These are phyloP conservation scores for Piprites chloris DNA, from an alignment of 2,113 vertebrate genomes.

Conservation along the genomic window DNA sequence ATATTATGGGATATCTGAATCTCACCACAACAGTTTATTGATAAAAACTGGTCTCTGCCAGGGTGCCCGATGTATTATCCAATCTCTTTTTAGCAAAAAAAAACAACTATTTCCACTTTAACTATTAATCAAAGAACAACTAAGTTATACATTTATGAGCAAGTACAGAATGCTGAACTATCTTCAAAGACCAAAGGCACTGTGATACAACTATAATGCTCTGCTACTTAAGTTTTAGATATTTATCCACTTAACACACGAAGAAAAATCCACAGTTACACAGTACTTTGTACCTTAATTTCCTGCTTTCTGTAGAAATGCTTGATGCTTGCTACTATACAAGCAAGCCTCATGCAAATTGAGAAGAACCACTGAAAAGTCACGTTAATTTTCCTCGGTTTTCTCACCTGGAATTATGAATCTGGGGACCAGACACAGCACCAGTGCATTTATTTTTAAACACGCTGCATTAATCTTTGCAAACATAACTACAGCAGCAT, in stretches of 20 bases:
- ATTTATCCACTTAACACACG: conserved; percentile 8
- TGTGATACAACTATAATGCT: neutral
- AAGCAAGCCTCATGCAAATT: conserved; percentile 52
- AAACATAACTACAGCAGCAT: conserved; percentile 57
- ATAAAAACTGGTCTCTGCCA: conserved; percentile 38
- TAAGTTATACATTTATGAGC: neutral
- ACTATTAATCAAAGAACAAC: conserved; percentile 63
- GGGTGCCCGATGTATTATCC: neutral
- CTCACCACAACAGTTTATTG: neutral
- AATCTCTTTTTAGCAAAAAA: neutral
- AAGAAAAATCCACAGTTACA: neutral
- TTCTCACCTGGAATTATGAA: conserved; percentile 55
- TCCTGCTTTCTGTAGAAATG: conserved; percentile 14
- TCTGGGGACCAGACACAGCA: conserved; percentile 48
- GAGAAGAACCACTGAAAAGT: conserved; percentile 41
- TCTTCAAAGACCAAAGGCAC: conserved; percentile 8
- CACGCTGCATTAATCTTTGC: conserved; percentile 68
- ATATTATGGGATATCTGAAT: conserved; percentile 23
- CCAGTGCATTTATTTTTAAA: conserved; percentile 44
- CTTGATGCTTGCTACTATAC: neutral
- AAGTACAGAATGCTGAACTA: conserved; percentile 34
- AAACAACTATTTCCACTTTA: neutral
- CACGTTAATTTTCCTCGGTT: conserved; percentile 55
- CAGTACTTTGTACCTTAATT: neutral
- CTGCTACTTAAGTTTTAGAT: neutral